Conservation (phyloP, 1,140 invertebrate species). For the Vanessa tameamea region DNA sequence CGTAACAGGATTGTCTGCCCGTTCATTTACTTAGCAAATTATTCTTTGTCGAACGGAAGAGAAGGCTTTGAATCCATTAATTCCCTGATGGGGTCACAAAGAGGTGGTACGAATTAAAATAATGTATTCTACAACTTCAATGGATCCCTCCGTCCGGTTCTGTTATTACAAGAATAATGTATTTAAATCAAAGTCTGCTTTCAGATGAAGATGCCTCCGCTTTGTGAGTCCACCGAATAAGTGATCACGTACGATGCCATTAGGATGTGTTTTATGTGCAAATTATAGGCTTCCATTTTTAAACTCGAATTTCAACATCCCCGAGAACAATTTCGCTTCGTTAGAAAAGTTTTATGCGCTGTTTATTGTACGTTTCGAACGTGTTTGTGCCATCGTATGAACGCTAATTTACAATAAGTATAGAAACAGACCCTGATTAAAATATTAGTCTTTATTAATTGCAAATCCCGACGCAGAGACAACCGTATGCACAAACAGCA, state of each 20-base stretch:
- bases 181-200: conserved; percentile 79
- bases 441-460: conserved; percentile 59
- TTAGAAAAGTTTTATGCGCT: conserved; percentile 62
- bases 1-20: conserved; percentile 76
- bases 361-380: conserved; percentile 43
- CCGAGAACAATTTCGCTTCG: conserved; percentile 68
- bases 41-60: conserved; percentile 79
- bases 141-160: conserved; percentile 74
- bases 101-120: conserved; percentile 79
- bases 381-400: conserved; percentile 7
- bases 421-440: conserved; percentile 24
- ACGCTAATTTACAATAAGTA: conserved; percentile 1
- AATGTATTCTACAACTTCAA: conserved; percentile 79
- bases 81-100: conserved; percentile 77
- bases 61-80: conserved; percentile 80
- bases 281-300: conserved; percentile 79
- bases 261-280: conserved; percentile 80
- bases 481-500: conserved; percentile 63
- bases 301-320: conserved; percentile 60
- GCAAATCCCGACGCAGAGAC: conserved; percentile 57
- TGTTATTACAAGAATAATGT: conserved; percentile 80
- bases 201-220: conserved; percentile 74
- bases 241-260: conserved; percentile 77
- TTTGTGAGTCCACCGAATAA: conserved; percentile 74
- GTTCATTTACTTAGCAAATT: conserved; percentile 81